Evolutionary conservation across 2,113 vertebrate species (phyloP).

Genomic region (Sardina pilchardus): DNA sequence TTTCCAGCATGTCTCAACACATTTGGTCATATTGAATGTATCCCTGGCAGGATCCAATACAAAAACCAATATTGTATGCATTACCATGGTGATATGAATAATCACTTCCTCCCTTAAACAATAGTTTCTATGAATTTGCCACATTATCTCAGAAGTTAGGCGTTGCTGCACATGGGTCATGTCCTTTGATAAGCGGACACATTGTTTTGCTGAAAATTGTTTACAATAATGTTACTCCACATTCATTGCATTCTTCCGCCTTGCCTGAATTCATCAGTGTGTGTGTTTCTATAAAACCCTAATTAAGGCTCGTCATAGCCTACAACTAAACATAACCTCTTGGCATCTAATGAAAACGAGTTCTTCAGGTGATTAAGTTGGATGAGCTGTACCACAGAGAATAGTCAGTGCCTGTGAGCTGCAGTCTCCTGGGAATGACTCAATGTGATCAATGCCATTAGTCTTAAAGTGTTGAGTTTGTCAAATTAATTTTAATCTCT

Average conservation of each 20-base stretch:
- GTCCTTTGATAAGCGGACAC: background rate
- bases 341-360: background rate
- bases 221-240: background rate
- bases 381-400: background rate
- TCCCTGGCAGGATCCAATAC: background rate
- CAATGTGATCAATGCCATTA: background rate
- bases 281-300: background rate
- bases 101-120: background rate
- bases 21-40: background rate
- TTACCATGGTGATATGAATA: background rate
- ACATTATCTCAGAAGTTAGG: background rate
- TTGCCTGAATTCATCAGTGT: background rate
- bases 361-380: background rate
- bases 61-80: background rate
- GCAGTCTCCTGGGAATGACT: background rate
- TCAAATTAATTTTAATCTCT: background rate
- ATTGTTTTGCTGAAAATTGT: background rate
- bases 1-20: background rate
- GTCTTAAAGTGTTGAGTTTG: background rate
- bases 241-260: background rate
- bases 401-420: background rate
- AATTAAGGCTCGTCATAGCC: background rate
- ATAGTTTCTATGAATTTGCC: background rate
- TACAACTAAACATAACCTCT: background rate
- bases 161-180: background rate